phyloP scores from a whole-genome alignment of 2,888 invertebrate genomes.

The Mythimna pallens region DNA sequence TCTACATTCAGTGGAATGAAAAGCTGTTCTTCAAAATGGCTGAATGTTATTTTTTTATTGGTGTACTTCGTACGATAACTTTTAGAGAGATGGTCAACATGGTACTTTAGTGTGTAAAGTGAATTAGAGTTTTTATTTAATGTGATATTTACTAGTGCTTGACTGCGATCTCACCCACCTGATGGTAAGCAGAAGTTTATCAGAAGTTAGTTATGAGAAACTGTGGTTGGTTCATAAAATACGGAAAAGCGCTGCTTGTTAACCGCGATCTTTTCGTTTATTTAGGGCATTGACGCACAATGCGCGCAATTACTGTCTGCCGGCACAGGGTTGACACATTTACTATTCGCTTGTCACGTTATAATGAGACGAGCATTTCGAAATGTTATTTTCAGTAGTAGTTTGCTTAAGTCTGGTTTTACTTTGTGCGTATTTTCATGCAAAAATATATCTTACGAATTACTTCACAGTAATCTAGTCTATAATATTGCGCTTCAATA shows the following conservation, averaged over 20 bases:
- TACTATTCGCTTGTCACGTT: slow-evolving; percentile 23
- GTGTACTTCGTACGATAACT: too few relatives aligned
- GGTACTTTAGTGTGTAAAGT: neutral
- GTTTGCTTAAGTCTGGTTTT: neutral
- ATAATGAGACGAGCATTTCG: slow-evolving; percentile 10
- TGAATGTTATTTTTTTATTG: neutral
- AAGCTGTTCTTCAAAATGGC: neutral
- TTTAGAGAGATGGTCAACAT: neutral
- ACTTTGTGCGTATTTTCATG: neutral
- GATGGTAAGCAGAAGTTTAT: neutral
- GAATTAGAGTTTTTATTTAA: neutral
- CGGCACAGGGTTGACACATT: slow-evolving; percentile 55
- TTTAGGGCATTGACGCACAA: slow-evolving; percentile 79
- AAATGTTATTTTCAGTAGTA: slow-evolving; percentile 24
- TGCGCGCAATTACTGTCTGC: slow-evolving; percentile 58
- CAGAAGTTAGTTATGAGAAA: slow-evolving; percentile 22
- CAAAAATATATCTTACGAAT: neutral
- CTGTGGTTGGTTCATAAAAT: slow-evolving; percentile 49
- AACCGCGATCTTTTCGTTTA: slow-evolving; percentile 64
- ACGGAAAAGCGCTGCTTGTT: slow-evolving; percentile 56
- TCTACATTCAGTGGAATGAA: neutral
- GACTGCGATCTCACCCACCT: too few relatives aligned
- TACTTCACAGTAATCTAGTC: neutral
- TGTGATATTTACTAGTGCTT: too few relatives aligned
- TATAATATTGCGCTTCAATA: neutral